These are phyloP conservation scores for Popillia japonica DNA, from an alignment of 1,140 invertebrate species.

Conservation along the genomic window DNA sequence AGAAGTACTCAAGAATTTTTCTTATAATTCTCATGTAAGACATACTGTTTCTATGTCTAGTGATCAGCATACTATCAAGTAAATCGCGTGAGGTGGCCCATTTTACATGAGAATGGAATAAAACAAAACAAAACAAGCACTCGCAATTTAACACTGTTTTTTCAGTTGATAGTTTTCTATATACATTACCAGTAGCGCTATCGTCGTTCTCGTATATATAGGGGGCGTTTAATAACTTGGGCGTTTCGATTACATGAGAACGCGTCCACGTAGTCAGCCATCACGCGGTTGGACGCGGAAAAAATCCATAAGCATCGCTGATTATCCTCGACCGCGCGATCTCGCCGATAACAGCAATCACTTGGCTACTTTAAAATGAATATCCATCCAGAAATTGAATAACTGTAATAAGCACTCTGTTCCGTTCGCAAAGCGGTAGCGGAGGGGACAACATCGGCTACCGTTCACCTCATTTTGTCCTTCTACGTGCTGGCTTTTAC, in stretches of 20 bases:
- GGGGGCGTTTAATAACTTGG: constrained; percentile 32
- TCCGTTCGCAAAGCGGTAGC: background rate
- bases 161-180: background rate
- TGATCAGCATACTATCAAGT: background rate
- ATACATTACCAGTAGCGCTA: constrained; percentile 3
- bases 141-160: background rate
- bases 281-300: constrained; percentile 15
- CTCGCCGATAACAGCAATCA: constrained; percentile 34
- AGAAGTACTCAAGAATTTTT: background rate
- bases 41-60: background rate
- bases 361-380: constrained; percentile 35
- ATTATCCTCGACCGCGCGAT: constrained; percentile 32
- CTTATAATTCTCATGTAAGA: background rate
- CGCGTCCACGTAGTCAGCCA: background rate
- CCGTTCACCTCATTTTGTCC: constrained; percentile 28
- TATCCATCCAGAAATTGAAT: constrained; percentile 32
- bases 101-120: too few species aligned
- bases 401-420: constrained; percentile 31
- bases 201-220: constrained; percentile 4
- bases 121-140: background rate
- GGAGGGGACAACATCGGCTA: background rate
- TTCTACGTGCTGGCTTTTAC: constrained; percentile 19
- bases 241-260: constrained; percentile 14
- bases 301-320: constrained; percentile 30
- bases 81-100: too few species aligned